A percentile compares a stretch with the other conserved stretches of the same genome.
Evolutionary conservation across 2,797 vertebrate genomes (phyloP).

Genomic region (Enteromius paludinosus): DNA sequence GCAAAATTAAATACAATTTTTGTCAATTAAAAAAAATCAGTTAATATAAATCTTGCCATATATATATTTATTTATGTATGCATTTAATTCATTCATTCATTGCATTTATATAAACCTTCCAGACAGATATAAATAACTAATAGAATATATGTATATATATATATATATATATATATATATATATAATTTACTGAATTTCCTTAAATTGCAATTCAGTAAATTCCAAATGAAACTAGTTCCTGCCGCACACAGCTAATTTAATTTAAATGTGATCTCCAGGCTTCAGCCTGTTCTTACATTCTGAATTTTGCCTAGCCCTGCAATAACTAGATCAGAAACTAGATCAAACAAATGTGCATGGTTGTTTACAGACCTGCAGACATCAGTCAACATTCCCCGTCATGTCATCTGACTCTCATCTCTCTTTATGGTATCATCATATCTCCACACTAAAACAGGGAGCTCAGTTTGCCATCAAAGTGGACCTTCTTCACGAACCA

Average conservation of each 20-base stretch:
- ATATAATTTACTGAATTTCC: background rate
- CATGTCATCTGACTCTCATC: background rate
- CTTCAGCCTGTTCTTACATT: background rate
- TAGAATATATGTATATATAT: background rate
- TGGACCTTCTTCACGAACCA: constrained; percentile 56
- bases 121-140: background rate
- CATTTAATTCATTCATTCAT: no score
- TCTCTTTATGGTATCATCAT: constrained; percentile 11
- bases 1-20: no score
- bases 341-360: background rate
- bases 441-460: background rate
- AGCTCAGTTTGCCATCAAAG: constrained; percentile 38
- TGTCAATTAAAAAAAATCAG: no score
- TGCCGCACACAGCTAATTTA: background rate
- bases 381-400: constrained; percentile 1
- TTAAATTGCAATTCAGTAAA: background rate
- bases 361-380: constrained; percentile 15
- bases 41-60: no score
- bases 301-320: background rate
- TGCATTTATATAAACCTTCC: background rate
- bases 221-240: background rate
- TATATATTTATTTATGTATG: no score
- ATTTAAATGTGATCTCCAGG: background rate
- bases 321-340: background rate
- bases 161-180: no score